A percentile compares a stretch with the other conserved stretches of the same genome.
Evolutionary conservation across 2,113 vertebrate genomes (phyloP).

Genomic region (Kobus ellipsiprymnus): DNA sequence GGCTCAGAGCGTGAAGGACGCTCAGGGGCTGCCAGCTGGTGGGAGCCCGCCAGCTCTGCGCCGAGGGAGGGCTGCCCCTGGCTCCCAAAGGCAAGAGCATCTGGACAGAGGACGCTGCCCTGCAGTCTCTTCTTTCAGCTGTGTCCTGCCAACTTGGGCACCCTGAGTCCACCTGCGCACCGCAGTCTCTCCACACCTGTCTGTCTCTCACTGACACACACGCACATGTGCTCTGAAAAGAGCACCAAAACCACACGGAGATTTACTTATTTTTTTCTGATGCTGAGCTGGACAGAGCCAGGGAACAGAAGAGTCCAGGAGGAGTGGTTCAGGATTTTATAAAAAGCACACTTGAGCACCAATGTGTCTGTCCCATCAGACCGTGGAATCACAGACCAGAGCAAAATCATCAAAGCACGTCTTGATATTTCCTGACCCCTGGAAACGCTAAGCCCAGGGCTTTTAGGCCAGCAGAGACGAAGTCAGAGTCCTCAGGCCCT

Average conservation of each 20-base stretch:
- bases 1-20: neutral
- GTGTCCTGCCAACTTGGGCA: fast-evolving
- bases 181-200: neutral
- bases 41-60: neutral
- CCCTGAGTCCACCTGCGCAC: fast-evolving
- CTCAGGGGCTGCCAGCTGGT: neutral
- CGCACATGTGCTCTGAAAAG: neutral
- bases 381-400: neutral
- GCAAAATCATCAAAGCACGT: neutral
- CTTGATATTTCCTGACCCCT: neutral
- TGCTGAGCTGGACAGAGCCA: neutral
- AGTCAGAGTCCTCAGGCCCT: neutral
- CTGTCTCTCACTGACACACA: neutral
- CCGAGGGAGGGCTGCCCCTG: neutral
- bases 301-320: neutral
- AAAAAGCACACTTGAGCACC: neutral
- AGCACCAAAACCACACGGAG: neutral
- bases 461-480: neutral
- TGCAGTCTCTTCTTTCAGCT: neutral
- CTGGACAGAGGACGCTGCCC: fast-evolving
- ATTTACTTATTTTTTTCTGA: neutral
- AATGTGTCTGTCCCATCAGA: neutral
- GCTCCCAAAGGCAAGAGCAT: fast-evolving
- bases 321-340: neutral
- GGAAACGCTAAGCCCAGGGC: neutral